A percentile compares a stretch with the other conserved stretches of the same genome.
These are phyloP conservation scores for Leucoraja ocellata DNA, from an alignment of 2,797 vertebrate genomes.

Conservation along the genomic window DNA sequence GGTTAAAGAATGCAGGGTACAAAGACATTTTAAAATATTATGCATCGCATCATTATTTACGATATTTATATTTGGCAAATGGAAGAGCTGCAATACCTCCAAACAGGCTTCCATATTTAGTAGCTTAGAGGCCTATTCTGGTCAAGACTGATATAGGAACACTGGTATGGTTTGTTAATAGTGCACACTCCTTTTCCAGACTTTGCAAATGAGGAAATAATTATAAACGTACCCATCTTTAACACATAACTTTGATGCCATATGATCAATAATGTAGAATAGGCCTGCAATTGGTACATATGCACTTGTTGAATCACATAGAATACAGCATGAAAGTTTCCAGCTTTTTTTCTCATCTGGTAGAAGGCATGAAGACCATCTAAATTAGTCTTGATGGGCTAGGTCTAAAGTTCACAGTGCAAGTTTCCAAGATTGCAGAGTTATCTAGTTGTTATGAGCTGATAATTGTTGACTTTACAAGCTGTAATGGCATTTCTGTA, in stretches of 20 bases:
- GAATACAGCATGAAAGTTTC: not conserved
- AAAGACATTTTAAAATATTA: not conserved
- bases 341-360: not conserved
- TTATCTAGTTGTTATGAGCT: not conserved
- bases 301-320: not conserved
- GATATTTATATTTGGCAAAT: not conserved
- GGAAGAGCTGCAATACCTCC: not conserved
- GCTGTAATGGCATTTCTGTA: not conserved
- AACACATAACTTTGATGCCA: not conserved
- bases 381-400: not conserved
- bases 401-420: not conserved
- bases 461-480: not conserved
- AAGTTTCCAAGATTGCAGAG: not conserved
- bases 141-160: not conserved
- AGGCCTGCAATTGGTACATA: not conserved
- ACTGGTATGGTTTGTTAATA: not conserved
- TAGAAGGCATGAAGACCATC: not conserved
- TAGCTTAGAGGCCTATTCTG: not conserved
- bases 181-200: not conserved
- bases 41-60: not conserved
- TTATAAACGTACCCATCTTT: not conserved
- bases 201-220: not conserved
- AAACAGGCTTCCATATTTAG: not conserved
- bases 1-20: constrained; percentile 7
- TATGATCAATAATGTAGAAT: not conserved